phyloP scores from a whole-genome alignment of 2,888 invertebrate species.

The Mermis nigrescens region DNA sequence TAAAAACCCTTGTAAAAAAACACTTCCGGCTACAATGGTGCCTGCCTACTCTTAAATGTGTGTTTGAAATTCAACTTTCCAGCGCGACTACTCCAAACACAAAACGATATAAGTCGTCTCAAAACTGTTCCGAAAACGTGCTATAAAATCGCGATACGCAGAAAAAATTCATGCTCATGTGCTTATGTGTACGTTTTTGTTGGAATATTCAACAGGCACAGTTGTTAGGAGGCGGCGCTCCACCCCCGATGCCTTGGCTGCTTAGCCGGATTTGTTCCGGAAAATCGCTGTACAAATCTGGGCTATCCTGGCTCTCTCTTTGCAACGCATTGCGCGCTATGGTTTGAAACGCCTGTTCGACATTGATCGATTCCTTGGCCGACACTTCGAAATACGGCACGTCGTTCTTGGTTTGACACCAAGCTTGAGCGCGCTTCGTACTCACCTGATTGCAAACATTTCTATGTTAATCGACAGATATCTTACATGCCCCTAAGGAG shows the following conservation, averaged over 20 bases:
- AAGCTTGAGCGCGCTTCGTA: conserved; percentile 55
- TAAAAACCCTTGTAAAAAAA: no score
- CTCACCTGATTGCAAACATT: conserved; percentile 35
- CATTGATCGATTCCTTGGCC: conserved; percentile 95
- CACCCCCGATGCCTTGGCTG: not conserved
- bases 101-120: no score
- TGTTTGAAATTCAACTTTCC: no score
- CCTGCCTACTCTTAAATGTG: no score
- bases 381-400: conserved; percentile 98
- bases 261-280: conserved; percentile 60
- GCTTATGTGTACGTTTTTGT: no score
- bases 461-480: no score
- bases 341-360: conserved; percentile 60
- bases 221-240: not conserved
- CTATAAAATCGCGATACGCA: no score
- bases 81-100: no score
- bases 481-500: no score
- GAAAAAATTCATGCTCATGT: no score
- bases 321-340: conserved; percentile 93
- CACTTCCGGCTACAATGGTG: no score
- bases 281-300: conserved; percentile 81
- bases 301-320: conserved; percentile 46
- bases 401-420: conserved; percentile 96
- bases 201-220: conserved; percentile 1
- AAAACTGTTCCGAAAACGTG: no score